A percentile compares a stretch with the other conserved stretches of the same genome.
Conservation (phyloP, 2,888 invertebrate species). For the Apamea crenata region DNA sequence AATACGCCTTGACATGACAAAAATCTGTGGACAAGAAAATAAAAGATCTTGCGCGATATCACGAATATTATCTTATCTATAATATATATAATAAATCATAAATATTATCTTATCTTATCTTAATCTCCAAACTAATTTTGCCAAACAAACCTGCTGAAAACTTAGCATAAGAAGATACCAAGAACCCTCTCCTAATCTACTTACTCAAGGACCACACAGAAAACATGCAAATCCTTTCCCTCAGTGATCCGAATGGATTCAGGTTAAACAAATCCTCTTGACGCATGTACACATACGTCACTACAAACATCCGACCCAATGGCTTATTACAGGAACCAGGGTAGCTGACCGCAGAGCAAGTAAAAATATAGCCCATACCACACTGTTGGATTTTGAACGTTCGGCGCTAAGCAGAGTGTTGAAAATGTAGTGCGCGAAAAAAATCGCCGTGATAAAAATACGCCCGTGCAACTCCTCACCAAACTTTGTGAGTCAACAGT, state of each 20-base stretch:
- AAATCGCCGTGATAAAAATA: neutral
- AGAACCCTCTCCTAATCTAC: neutral
- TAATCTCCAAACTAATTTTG: neutral
- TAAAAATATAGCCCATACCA: slow-evolving; percentile 15
- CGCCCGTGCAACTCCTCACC: neutral
- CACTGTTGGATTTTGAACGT: neutral
- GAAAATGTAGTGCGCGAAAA: neutral
- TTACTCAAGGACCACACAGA: slow-evolving; percentile 7
- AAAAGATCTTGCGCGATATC: neutral
- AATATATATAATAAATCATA: no score
- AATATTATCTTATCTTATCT: no score
- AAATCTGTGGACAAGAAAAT: neutral
- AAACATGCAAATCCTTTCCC: slow-evolving; percentile 19
- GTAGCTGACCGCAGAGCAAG: slow-evolving; percentile 41
- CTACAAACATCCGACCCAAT: slow-evolving; percentile 14
- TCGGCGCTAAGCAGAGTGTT: neutral
- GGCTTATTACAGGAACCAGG: slow-evolving; percentile 20
- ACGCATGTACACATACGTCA: slow-evolving; percentile 17
- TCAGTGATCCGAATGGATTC: slow-evolving; percentile 23
- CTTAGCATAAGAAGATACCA: neutral
- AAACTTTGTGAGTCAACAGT: slow-evolving; percentile 37
- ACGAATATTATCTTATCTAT: no score
- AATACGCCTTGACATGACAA: neutral
- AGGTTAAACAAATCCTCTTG: slow-evolving; percentile 22
- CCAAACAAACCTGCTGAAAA: neutral